phyloP scores from a whole-genome alignment of 2,113 vertebrate genomes.

The Malurus alboscapulatus region DNA sequence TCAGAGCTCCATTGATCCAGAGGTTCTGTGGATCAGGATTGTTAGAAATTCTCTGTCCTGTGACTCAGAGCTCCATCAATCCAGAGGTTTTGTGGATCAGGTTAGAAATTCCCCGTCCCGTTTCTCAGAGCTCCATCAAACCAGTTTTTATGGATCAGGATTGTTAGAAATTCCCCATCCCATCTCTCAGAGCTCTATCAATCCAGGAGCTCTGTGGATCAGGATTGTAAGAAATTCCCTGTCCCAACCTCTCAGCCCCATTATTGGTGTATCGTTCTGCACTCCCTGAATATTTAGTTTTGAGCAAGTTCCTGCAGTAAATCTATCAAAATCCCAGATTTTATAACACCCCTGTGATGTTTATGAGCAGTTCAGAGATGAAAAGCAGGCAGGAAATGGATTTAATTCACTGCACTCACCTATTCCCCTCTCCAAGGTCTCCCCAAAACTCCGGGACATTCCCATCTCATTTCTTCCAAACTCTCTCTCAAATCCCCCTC shows the following conservation, averaged over 20 bases:
- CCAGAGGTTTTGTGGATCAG: too few species aligned
- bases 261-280: not conserved
- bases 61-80: too few species aligned
- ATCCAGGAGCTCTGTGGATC: accelerated
- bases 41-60: too few species aligned
- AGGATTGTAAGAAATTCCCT: not conserved
- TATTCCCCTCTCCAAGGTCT: slow-evolving; percentile 88
- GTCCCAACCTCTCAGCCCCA: too few species aligned
- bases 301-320: not conserved
- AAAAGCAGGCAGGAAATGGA: not conserved
- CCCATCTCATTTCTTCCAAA: slow-evolving; percentile 91
- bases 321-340: not conserved
- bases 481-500: slow-evolving; percentile 85
- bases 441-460: slow-evolving; percentile 88
- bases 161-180: too few species aligned
- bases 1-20: too few species aligned
- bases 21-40: too few species aligned
- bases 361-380: not conserved
- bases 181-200: accelerated
- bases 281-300: not conserved
- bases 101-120: too few species aligned
- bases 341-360: accelerated
- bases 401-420: slow-evolving; percentile 66
- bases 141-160: too few species aligned
- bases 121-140: too few species aligned